Percentiles rank a stretch among this genome's conserved stretches.
These are phyloP conservation scores for Talpa occidentalis DNA, from an alignment of 2,113 vertebrate species.

Conservation along the genomic window DNA sequence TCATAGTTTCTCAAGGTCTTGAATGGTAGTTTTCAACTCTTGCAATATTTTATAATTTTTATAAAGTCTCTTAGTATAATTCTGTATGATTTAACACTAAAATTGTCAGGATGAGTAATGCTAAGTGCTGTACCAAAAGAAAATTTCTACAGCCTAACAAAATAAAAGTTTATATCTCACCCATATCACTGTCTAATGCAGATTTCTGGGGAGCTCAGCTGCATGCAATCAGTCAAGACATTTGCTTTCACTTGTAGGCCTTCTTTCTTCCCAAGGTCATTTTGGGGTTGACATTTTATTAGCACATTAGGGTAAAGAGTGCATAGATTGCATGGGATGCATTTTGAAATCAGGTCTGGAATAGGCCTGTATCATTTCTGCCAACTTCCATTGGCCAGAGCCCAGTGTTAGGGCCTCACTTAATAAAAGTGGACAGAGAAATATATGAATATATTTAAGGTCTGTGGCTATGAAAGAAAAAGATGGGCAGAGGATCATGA, in stretches of 20 bases:
- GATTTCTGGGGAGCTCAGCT: not conserved
- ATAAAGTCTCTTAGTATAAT: not conserved
- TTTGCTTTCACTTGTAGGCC: not conserved
- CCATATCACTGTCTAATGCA: not conserved
- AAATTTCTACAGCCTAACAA: not conserved
- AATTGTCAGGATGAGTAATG: constrained; percentile 16
- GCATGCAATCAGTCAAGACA: not conserved
- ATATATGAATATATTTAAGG: not conserved
- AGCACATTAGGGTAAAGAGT: not conserved
- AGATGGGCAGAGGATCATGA: not conserved
- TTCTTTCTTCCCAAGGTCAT: not conserved
- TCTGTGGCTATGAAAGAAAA: not conserved
- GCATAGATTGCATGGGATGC: not conserved
- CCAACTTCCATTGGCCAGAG: not conserved
- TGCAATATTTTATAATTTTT: not conserved
- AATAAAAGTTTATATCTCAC: not conserved
- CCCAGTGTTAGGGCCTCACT: not conserved
- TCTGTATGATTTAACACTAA: constrained; percentile 28
- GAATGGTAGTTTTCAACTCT: constrained; percentile 5
- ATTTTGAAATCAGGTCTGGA: not conserved
- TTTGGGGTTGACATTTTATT: not conserved
- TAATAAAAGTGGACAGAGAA: not conserved
- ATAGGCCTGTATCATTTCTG: not conserved
- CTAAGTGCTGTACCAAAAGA: not conserved
- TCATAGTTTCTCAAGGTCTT: not conserved